Evolutionary conservation across 2,888 invertebrate genomes (phyloP), one percentile per base, ranked within the genome.

Genomic region (Dolichopus griseipennis): DNA sequence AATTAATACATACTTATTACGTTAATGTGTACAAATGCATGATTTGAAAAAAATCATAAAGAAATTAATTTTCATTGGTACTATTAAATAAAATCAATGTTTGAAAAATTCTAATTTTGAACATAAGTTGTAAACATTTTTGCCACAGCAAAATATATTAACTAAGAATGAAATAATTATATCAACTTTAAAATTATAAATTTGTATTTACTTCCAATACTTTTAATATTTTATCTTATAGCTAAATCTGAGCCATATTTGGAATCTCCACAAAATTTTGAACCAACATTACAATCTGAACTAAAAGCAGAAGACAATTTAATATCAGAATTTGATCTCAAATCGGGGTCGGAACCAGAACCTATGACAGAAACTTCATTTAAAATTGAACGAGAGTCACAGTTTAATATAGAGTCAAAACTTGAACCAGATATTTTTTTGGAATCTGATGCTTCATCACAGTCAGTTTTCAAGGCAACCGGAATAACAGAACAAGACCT

Each of bases 201-300:
- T 27, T 27, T 27, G 27, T 27, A 27, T 4, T 27, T 27, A 27
- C 27, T 27, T 27, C 27, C 27, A 27, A 27, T n/a, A n/a, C n/a
- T n/a, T 27, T 27, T 27, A 5, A 5, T 4, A 27, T 27, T 27
- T 4, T 2, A 27, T 27, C 27, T 27, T 27, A 27, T 2, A 27
- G 27, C 77, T 63, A 79, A 77, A 67, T 75, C 77, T 43, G 73
- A 72, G 18, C 73, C 79, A 4, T 74, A 75, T 34, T 73, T 79
- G 0, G 81, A 81, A 68, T 79, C 82, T 0, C 76, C 82, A 66
- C 78, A 82, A 1, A 74, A 76, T 66, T 78, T 80, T 0, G 80
- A 78, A 69, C 77, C 81, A 1, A 82, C 80, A 69, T 78, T 83
- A 1, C 82, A 83, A 69, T 76, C 87, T 18, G 84, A 85, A 70